These are phyloP conservation scores for Melanocharis versteri DNA, from an alignment of 2,113 vertebrate species.

Conservation along the genomic window DNA sequence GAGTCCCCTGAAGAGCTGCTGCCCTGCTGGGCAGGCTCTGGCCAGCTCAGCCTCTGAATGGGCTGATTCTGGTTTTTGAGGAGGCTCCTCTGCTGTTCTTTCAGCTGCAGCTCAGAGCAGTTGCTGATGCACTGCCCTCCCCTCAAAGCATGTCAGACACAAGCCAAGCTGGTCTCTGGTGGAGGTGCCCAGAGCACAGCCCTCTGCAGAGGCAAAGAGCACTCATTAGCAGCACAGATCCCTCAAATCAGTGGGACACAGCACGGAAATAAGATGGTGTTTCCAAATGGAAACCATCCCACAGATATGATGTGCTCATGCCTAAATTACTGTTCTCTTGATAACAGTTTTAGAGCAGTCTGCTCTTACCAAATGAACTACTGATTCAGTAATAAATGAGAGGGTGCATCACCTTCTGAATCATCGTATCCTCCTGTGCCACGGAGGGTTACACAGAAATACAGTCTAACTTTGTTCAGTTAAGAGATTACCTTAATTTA, in stretches of 20 bases:
- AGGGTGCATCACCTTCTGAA: background rate
- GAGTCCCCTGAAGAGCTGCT: background rate
- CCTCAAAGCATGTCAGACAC: background rate
- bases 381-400: conserved; percentile 6
- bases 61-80: background rate
- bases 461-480: background rate
- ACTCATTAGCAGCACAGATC: background rate
- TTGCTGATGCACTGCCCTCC: background rate
- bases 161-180: background rate
- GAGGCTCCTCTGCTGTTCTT: background rate
- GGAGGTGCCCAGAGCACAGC: background rate
- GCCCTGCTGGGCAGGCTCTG: background rate
- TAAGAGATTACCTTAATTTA: background rate
- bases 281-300: background rate
- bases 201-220: background rate
- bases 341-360: background rate
- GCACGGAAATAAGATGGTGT: background rate
- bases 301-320: background rate
- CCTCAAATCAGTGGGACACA: background rate
- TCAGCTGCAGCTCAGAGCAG: background rate
- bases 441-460: background rate
- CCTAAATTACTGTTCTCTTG: background rate
- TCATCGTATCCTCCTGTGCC: background rate
- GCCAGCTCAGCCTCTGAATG: background rate
- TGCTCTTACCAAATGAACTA: conserved; percentile 40